phyloP scores from a whole-genome alignment of 2,888 invertebrate genomes.

The Cantharis rufa region DNA sequence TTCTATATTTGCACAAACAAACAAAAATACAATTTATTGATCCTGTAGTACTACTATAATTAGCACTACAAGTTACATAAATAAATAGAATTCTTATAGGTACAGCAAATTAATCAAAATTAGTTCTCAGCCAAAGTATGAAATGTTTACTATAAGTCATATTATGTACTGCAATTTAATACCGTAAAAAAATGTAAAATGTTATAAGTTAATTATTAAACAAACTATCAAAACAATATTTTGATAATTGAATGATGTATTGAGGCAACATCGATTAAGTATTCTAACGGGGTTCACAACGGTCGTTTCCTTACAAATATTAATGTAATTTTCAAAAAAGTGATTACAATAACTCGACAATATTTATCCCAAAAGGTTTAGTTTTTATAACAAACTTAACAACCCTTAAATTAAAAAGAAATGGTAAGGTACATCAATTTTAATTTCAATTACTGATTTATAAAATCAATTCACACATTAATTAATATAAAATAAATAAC shows the following conservation, averaged over 20 bases:
- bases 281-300: constrained; percentile 46
- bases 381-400: constrained; percentile 32
- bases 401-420: constrained; percentile 30
- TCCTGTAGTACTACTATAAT: not conserved
- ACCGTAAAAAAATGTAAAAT: not conserved
- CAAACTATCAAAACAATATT: not conserved
- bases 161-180: not conserved
- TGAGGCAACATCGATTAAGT: constrained; percentile 36
- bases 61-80: not conserved
- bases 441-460: constrained; percentile 21
- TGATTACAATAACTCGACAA: constrained; percentile 41
- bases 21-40: not conserved
- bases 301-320: constrained; percentile 45
- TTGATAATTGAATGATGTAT: not conserved
- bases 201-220: not conserved
- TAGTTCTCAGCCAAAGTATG: not conserved
- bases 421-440: constrained; percentile 31
- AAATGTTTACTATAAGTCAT: not conserved
- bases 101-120: not conserved
- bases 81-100: not conserved
- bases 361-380: constrained; percentile 32
- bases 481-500: constrained; percentile 34
- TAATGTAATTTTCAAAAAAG: constrained; percentile 37
- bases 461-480: constrained; percentile 22
- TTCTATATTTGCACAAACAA: not conserved